These are phyloP conservation scores for Isurus oxyrinchus DNA, from an alignment of 2,113 vertebrate genomes.

Conservation along the genomic window DNA sequence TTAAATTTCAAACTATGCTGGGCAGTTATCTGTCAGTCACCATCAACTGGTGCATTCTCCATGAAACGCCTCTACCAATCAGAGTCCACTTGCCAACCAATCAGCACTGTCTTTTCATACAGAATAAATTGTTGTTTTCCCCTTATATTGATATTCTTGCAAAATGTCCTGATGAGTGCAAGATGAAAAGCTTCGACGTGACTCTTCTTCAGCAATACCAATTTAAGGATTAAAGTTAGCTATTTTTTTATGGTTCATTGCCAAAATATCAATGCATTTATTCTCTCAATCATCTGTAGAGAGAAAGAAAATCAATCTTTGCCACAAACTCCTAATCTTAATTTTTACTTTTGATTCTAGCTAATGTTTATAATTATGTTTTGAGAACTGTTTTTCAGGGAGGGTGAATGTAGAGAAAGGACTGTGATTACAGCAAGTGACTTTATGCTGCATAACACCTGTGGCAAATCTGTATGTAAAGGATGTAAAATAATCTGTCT, in stretches of 20 bases:
- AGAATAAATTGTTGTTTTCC: too few species aligned
- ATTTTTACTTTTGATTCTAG: background rate
- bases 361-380: background rate
- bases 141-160: too few species aligned
- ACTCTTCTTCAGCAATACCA: too few species aligned
- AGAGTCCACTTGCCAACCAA: too few species aligned
- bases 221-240: background rate
- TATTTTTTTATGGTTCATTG: background rate
- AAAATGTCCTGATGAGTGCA: too few species aligned
- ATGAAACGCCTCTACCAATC: too few species aligned
- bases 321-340: background rate
- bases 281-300: background rate
- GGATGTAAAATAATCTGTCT: background rate
- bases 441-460: background rate
- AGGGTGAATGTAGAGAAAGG: background rate
- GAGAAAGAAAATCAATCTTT: background rate
- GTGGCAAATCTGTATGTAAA: background rate
- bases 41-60: too few species aligned
- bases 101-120: too few species aligned
- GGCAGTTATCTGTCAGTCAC: too few species aligned
- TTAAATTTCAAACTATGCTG: too few species aligned
- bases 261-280: background rate
- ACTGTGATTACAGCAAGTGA: background rate
- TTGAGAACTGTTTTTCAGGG: background rate
- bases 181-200: too few species aligned